phyloP scores from a whole-genome alignment of 2,888 invertebrate genomes.

The Andrena haemorrhoa region DNA sequence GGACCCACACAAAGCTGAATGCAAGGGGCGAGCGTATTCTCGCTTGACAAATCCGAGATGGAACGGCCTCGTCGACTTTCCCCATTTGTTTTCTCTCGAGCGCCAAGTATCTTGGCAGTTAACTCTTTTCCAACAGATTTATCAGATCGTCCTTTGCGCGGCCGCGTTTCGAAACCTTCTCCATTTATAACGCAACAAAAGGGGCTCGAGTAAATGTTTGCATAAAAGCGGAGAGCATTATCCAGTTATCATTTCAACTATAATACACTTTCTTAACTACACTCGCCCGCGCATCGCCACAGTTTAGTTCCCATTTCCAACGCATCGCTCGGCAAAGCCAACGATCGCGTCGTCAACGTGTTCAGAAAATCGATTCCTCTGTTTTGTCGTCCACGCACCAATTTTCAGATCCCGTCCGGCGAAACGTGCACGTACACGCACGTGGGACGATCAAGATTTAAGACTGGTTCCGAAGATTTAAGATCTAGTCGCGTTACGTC shows the following conservation, averaged over 20 bases:
- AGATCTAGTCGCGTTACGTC: conserved; percentile 34
- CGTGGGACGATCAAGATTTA: conserved; percentile 57
- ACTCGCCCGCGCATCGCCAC: neutral
- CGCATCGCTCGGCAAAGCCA: conserved; percentile 12
- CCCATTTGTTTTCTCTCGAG: conserved; percentile 34
- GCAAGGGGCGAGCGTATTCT: conserved; percentile 50
- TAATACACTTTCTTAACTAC: neutral
- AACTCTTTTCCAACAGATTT: conserved; percentile 49
- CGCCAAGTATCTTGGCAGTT: conserved; percentile 40
- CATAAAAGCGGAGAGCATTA: neutral
- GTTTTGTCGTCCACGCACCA: conserved; percentile 13
- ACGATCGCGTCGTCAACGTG: neutral
- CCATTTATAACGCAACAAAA: neutral
- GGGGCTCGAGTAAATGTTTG: neutral
- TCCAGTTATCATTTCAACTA: neutral
- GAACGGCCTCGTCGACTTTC: conserved; percentile 48
- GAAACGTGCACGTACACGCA: neutral
- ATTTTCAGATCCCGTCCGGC: conserved; percentile 7
- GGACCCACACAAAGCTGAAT: conserved; percentile 52
- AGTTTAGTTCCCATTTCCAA: neutral
- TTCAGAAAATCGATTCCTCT: conserved; percentile 7
- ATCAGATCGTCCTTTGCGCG: conserved; percentile 21
- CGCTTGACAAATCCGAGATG: conserved; percentile 61
- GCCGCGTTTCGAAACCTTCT: neutral
- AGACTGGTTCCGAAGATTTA: conserved; percentile 51